Conservation (phyloP, 2,113 vertebrate genomes). For the Ictalurus punctatus region DNA sequence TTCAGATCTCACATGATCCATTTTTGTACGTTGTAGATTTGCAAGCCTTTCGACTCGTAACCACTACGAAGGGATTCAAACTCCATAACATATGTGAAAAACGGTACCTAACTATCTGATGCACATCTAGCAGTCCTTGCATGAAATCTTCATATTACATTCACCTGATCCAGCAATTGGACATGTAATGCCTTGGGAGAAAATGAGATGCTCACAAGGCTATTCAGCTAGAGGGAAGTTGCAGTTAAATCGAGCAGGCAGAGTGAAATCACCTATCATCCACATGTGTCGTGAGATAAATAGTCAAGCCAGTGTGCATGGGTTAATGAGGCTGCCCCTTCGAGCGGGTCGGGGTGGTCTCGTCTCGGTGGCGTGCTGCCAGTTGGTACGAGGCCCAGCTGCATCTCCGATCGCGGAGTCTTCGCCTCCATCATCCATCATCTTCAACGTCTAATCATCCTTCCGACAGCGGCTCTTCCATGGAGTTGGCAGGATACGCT, state of each 20-base stretch:
- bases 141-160: conserved; percentile 33
- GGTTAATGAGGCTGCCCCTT: conserved; percentile 71
- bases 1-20: background rate
- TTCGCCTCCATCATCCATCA: conserved; percentile 68
- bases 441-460: conserved; percentile 71
- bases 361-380: conserved; percentile 14
- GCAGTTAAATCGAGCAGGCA: conserved; percentile 66
- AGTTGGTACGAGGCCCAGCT: conserved; percentile 28
- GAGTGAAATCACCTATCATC: conserved; percentile 57
- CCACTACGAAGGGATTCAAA: background rate
- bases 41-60: background rate
- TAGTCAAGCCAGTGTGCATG: conserved; percentile 58
- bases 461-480: conserved; percentile 61
- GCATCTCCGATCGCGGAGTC: conserved; percentile 44
- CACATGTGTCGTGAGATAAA: conserved; percentile 60
- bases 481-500: conserved; percentile 62
- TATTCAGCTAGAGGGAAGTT: conserved; percentile 38
- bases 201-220: background rate
- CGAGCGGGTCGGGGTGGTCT: conserved; percentile 51
- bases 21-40: background rate
- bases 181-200: conserved; percentile 20
- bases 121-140: background rate
- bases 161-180: conserved; percentile 19
- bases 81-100: conserved; percentile 8
- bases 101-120: conserved; percentile 19